Evolutionary conservation across 53 echinoderm and acorn worm genomes (phyloP).

Genomic region (Stichopus horrens): DNA sequence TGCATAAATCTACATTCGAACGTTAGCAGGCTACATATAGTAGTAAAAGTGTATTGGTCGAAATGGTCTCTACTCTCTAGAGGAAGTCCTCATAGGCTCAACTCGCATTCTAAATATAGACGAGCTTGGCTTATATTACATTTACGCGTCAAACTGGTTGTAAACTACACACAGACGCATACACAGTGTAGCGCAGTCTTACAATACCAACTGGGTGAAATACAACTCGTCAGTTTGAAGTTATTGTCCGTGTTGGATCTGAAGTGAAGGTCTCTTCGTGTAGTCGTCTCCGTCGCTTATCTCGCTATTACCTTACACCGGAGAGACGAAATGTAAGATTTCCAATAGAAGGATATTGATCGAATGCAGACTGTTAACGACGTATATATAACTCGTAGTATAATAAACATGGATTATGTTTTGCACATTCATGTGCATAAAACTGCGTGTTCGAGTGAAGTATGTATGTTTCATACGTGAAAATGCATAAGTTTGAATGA

Average conservation of each 20-base stretch:
- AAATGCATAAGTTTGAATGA: too few relatives aligned
- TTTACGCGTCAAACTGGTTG: not conserved
- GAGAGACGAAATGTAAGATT: not conserved
- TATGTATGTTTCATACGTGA: too few relatives aligned
- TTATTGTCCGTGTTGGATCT: too few relatives aligned
- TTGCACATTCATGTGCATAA: too few relatives aligned
- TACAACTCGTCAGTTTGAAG: too few relatives aligned
- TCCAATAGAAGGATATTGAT: not conserved
- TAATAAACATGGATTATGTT: too few relatives aligned
- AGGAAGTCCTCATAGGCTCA: not conserved
- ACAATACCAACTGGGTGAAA: not conserved
- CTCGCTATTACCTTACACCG: not conserved
- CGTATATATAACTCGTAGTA: too few relatives aligned
- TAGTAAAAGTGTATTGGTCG: not conserved
- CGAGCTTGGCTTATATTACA: not conserved
- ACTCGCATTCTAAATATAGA: not conserved
- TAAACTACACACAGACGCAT: not conserved
- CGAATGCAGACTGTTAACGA: not conserved
- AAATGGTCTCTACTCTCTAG: not conserved
- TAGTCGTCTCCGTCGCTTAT: not conserved
- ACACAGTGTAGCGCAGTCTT: not conserved
- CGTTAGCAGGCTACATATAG: not conserved
- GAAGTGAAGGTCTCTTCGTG: not conserved
- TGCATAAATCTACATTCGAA: not conserved
- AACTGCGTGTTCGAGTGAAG: too few relatives aligned